Conservation (phyloP, 1,140 invertebrate species). For the Ganaspis sp. region DNA sequence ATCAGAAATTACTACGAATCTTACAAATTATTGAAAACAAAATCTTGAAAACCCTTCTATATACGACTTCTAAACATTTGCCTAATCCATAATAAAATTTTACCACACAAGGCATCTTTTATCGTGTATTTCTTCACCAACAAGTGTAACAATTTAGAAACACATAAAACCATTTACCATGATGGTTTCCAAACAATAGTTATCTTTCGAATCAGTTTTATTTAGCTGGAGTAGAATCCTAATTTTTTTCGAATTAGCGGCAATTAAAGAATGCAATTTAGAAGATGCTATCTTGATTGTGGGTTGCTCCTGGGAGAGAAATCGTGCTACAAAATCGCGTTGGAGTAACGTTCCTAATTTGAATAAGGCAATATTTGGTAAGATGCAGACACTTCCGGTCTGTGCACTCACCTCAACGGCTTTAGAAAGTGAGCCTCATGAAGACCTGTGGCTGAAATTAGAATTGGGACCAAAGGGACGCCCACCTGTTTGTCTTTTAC, state of each 20-base stretch:
- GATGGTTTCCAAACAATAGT: no score
- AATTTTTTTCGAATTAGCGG: background rate
- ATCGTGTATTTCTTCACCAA: no score
- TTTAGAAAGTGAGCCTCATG: slow-evolving; percentile 69
- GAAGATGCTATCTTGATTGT: slow-evolving; percentile 4
- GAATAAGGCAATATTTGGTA: slow-evolving; percentile 34
- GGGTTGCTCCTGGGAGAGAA: background rate
- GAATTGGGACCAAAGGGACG: slow-evolving; percentile 30
- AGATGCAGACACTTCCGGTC: slow-evolving; percentile 57
- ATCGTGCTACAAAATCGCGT: slow-evolving; percentile 33
- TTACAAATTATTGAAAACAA: no score
- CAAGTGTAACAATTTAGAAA: no score
- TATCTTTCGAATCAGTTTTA: background rate
- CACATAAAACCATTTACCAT: no score
- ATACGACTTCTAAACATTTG: no score
- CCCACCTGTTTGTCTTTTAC: slow-evolving; percentile 7
- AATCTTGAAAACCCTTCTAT: no score
- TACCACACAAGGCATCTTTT: no score
- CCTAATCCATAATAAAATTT: no score
- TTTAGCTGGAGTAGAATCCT: background rate
- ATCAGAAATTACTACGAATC: no score
- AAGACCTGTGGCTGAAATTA: slow-evolving; percentile 52
- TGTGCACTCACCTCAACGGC: slow-evolving; percentile 63
- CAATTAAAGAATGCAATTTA: background rate
- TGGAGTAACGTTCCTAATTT: slow-evolving; percentile 49